A percentile compares a stretch with the other conserved stretches of the same genome.
These are phyloP conservation scores for Gadus macrocephalus DNA, from an alignment of 2,113 vertebrate genomes.

Conservation along the genomic window DNA sequence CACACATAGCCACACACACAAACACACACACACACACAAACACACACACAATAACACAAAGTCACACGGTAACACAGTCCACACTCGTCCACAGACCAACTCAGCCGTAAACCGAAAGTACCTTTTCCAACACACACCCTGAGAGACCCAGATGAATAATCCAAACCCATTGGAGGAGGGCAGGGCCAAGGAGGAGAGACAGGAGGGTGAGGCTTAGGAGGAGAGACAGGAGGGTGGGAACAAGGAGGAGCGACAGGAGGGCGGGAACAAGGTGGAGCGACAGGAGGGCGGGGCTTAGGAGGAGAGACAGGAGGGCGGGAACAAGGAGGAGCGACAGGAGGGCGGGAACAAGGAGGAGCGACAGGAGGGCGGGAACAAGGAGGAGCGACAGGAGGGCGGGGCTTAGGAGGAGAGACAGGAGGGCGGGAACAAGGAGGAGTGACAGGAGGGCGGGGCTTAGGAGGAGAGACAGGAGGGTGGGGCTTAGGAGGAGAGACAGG, in stretches of 20 bases:
- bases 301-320: no score
- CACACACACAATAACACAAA: conserved; percentile 16
- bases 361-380: conserved; percentile 12
- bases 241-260: conserved; percentile 27
- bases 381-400: no score
- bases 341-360: not conserved
- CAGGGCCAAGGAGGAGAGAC: conserved; percentile 12
- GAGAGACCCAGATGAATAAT: conserved; percentile 56
- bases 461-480: conserved; percentile 16
- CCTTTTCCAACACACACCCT: no score
- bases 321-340: no score
- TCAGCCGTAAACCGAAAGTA: no score
- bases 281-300: no score
- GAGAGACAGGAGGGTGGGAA: conserved; percentile 33
- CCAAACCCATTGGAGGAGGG: conserved; percentile 48
- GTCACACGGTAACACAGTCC: no score
- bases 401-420: conserved; percentile 25
- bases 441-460: conserved; percentile 37
- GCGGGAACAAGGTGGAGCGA: no score
- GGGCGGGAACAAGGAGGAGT: not conserved
- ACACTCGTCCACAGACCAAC: not conserved
- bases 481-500: not conserved
- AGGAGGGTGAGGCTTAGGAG: conserved; percentile 12
- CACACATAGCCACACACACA: conserved; percentile 20
- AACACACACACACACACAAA: conserved; percentile 34